A percentile compares a stretch with the other conserved stretches of the same genome.
phyloP scores from a whole-genome alignment of 2,888 invertebrate genomes.

The Drosophila mulleri region DNA sequence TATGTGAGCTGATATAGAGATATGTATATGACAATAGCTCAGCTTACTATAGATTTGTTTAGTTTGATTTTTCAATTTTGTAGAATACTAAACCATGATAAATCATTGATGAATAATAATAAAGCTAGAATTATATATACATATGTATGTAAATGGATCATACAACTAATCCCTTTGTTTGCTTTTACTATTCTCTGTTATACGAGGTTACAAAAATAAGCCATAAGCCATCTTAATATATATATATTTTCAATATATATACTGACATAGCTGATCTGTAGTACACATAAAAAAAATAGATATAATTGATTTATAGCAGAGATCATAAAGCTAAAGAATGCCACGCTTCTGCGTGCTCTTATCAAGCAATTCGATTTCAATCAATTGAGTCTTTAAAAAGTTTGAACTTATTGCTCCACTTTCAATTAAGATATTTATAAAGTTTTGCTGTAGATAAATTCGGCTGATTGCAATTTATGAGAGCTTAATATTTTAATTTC shows the following conservation, averaged over 20 bases:
- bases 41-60: background rate
- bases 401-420: background rate
- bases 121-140: no score
- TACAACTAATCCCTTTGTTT: no score
- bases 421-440: background rate
- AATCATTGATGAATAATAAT: no score
- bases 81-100: no score
- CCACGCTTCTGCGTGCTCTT: background rate
- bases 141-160: background rate
- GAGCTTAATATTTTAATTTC: background rate
- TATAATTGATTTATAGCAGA: background rate
- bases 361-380: background rate
- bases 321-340: background rate
- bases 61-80: background rate
- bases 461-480: background rate
- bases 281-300: background rate
- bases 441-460: background rate
- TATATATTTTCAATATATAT: background rate
- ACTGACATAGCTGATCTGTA: background rate
- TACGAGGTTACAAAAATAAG: background rate
- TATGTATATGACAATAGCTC: background rate
- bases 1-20: background rate
- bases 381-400: background rate
- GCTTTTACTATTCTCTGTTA: background rate
- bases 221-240: background rate